Base-by-base conservation (phyloP, 2,113 vertebrate genomes). In the Chloroceryle aenea region DNA sequence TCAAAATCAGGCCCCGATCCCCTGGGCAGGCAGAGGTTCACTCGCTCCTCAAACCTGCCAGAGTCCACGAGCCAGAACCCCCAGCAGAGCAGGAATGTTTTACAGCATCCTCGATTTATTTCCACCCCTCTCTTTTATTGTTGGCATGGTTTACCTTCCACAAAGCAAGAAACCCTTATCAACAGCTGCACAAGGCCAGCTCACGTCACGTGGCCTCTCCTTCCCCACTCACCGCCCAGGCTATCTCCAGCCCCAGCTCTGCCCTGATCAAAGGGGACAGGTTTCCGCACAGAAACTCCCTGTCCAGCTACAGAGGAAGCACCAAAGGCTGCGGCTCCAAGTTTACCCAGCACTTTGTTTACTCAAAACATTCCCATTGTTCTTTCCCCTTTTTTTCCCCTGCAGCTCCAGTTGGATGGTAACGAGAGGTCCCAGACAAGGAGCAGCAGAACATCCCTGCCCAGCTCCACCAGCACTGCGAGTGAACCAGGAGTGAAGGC, bases 321-420 rank as follows among this genome's bases (percentile, higher is more conserved):
- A 36, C 29, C 29, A 23, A 19, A 87, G 82, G 34, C 68, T 62
- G 45, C 4, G 58, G n/a, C 74, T 91, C 90, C 58, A 67, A 89
- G 69, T 89, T 94, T 75, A 89, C 77, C 34, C 63, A 87, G 59
- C 8, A 32, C 45, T 86, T 12, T 4, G 69, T 5, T 56, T 52
- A 52, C 82, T 91, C 90, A 78, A 82, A 90, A 90, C 67, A 42
- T 19, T 88, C 79, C 67, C 74, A 82, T 85, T 93, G 78, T 85
- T 94, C 58, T 15, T 76, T 43, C 26, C 30, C 13, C 12, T 29
- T 43, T 20, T 30, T n/a, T 43, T 22, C 2, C 7, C 82, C 50
- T 5, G 82, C 40, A 72, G 74, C 69, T 48, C 55, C 5, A 58
- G 42, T 27, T 6, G 43, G 86, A 83, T 0, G 15, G 52, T 8